Percentiles rank a stretch among this genome's conserved stretches.
These are phyloP conservation scores for Equus quagga DNA, from an alignment of 2,113 vertebrate genomes.

Conservation along the genomic window DNA sequence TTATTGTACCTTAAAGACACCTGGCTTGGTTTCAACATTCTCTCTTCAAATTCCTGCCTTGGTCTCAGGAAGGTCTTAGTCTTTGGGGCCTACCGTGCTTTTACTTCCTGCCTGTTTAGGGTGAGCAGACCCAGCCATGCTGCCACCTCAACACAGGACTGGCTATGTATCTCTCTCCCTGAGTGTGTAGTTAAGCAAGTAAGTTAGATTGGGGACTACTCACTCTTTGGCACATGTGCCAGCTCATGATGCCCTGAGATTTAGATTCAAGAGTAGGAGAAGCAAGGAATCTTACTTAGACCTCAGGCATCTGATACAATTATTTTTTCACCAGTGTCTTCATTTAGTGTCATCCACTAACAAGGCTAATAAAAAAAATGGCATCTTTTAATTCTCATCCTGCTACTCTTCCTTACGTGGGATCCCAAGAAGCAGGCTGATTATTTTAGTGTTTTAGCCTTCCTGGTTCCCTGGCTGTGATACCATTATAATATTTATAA, in stretches of 20 bases:
- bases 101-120: neutral
- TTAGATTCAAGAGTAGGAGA: neutral
- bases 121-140: neutral
- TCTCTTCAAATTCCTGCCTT: neutral
- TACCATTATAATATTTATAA: slow-evolving; percentile 37
- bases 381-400: neutral
- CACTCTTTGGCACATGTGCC: neutral
- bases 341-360: neutral
- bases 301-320: neutral
- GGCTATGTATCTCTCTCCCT: neutral
- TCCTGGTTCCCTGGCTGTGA: neutral
- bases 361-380: neutral
- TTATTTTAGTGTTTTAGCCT: neutral
- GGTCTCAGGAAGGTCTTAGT: neutral
- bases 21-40: neutral
- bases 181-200: neutral
- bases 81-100: neutral
- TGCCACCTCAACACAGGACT: neutral
- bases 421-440: neutral
- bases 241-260: neutral
- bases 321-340: neutral
- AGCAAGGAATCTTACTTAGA: neutral
- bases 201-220: neutral
- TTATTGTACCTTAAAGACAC: neutral
- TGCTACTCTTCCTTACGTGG: neutral